A percentile compares a stretch with the other conserved stretches of the same genome.
Conservation (phyloP, 2,888 invertebrate species). For the Yponomeuta plumbellus region DNA sequence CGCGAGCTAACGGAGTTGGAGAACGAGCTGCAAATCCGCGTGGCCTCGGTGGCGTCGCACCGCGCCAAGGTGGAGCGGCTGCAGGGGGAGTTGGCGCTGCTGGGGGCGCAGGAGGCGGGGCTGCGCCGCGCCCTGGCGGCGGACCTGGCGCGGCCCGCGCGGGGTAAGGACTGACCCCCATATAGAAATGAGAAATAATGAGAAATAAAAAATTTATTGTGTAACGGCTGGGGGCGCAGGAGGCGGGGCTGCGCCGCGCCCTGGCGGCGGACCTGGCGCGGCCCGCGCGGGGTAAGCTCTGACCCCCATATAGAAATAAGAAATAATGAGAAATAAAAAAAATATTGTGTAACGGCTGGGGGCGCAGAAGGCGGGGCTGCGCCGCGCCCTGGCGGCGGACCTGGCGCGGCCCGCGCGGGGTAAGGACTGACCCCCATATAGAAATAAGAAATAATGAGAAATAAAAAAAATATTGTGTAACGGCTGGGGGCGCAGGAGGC, state of each 20-base stretch:
- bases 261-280: not conserved
- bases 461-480: no score
- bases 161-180: not conserved
- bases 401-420: not conserved
- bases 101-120: slow-evolving; percentile 79
- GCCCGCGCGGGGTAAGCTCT: not conserved
- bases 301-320: no score
- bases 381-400: not conserved
- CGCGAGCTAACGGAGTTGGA: slow-evolving; percentile 83
- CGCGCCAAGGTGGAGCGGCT: slow-evolving; percentile 81
- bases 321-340: no score
- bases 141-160: slow-evolving; percentile 14
- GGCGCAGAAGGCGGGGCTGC: not conserved
- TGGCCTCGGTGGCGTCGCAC: slow-evolving; percentile 77
- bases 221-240: not conserved
- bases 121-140: slow-evolving; percentile 51
- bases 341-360: no score
- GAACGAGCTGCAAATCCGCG: slow-evolving; percentile 79
- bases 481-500: not conserved
- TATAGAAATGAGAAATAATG: no score
- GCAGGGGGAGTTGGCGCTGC: slow-evolving; percentile 80
- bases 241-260: not conserved
- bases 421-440: no score
- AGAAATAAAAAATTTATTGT: no score
- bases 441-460: no score